Percentiles rank a stretch among this genome's conserved stretches.
Conservation (phyloP, 2,113 vertebrate species). For the Chloroceryle aenea region DNA sequence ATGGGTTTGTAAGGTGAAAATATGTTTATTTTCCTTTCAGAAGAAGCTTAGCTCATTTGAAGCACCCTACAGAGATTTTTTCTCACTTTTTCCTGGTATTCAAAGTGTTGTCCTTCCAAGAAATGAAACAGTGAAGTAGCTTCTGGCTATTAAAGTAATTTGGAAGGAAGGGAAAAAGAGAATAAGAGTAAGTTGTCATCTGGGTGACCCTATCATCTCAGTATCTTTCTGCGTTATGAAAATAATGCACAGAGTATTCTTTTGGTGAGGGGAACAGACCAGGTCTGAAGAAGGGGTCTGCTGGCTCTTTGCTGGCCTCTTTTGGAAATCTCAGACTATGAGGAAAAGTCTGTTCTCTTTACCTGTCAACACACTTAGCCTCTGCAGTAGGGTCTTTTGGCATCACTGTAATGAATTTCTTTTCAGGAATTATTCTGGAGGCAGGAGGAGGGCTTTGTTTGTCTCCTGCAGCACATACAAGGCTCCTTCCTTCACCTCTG, state of each 20-base stretch:
- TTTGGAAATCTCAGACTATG: not conserved
- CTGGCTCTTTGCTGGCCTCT: not conserved
- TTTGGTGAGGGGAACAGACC: not conserved
- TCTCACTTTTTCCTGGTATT: not conserved
- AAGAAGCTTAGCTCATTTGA: not conserved
- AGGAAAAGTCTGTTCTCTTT: not conserved
- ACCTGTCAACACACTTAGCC: not conserved
- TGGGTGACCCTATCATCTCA: not conserved
- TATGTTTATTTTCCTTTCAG: conserved; percentile 14
- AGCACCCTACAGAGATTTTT: not conserved
- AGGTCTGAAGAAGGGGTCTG: not conserved
- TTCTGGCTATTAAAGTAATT: not conserved
- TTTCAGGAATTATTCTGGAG: not conserved
- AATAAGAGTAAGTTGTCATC: not conserved
- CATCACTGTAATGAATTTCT: not conserved
- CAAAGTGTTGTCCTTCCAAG: not conserved
- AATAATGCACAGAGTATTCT: not conserved
- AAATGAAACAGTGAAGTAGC: not conserved
- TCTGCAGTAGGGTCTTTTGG: not conserved
- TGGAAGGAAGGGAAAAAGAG: not conserved
- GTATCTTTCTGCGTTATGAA: not conserved
- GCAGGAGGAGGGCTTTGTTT: not conserved
- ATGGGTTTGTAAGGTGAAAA: not conserved
- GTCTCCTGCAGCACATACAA: not conserved
- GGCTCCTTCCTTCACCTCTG: not conserved